phyloP scores from a whole-genome alignment of 1,140 invertebrate genomes.

The Polypedilum vanderplanki region DNA sequence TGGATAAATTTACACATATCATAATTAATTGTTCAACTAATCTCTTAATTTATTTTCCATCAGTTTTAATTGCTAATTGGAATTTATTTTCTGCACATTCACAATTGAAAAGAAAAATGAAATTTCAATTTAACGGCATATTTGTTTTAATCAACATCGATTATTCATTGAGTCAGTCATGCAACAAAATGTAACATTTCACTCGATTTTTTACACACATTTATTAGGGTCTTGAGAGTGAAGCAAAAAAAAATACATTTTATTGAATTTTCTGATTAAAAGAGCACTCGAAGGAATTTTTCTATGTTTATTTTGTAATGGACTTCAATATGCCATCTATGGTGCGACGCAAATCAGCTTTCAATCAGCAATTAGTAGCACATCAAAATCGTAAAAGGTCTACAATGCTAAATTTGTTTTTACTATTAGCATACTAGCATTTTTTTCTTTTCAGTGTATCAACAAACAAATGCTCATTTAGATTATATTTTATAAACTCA shows the following conservation, averaged over 20 bases:
- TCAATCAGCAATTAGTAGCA: neutral
- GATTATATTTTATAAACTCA: neutral
- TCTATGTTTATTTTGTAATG: neutral
- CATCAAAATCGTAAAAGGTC: neutral
- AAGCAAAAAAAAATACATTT: no score
- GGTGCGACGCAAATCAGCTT: no score
- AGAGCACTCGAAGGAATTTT: neutral
- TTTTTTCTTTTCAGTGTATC: neutral
- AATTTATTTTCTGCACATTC: conserved; percentile 4
- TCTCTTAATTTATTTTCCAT: no score
- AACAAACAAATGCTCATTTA: conserved; percentile 12
- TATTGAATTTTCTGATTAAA: neutral
- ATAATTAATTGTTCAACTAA: no score
- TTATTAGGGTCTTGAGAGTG: no score
- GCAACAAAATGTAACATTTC: neutral
- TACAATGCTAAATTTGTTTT: neutral
- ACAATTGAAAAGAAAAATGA: no score
- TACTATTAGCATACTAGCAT: neutral
- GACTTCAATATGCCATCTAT: no score
- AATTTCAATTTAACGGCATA: conserved; percentile 3
- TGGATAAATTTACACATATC: no score
- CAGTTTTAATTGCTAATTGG: neutral
- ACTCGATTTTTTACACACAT: neutral
- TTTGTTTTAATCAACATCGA: conserved; percentile 19
- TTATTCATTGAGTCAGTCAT: neutral